Base-by-base conservation (phyloP, 2,888 invertebrate genomes). In the Rapana venosa region DNA sequence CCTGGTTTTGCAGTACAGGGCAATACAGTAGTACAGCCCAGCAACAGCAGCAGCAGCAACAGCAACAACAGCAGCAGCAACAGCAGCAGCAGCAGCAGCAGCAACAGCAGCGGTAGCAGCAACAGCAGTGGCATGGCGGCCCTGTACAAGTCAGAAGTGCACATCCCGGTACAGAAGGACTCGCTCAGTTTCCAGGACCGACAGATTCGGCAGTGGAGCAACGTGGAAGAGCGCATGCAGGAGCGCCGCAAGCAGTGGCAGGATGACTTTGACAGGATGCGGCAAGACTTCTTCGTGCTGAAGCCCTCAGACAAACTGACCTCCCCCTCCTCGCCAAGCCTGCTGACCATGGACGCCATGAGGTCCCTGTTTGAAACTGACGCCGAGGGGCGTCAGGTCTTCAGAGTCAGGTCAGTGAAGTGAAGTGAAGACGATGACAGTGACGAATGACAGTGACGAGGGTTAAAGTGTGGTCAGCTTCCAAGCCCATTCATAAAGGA, bases 201-300 rank as follows among this genome's bases (percentile, higher is more conserved):
- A 58, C 96, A 96, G 92, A 94, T 94, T 87, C 94, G 94, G 89
- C 94, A 95, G 88, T 96, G 95, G 94, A 93, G 93, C 79, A 94
- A 94, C 88, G 94, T 95, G 94, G 95, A 95, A 88, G 91, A 91
- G 22, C 93, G 94, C 86, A 94, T 95, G 94, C 94, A 94, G 84
- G 92, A 94, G 90, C 91, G 95, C 30, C 92, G 94, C 77, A 94
- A 92, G 87, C 93, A 95, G 89, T 96, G 95, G 95, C 95, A 95
- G 89, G 92, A 93, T 8, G 95, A 96, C 89, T 94, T 95, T 90
- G 94, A 95, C 74, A 93, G 93, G 87, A 95, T 96, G 94, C 93
- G 95, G 26, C 94, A 94, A 26, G 96, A 96, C 91, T 96, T 96
- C 93, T 96, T 96, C 92, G 94, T 94, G 17, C 92, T 96, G 61